A percentile compares a stretch with the other conserved stretches of the same genome.
Conservation (phyloP, 2,113 vertebrate genomes). For the Microcebus jonahi region DNA sequence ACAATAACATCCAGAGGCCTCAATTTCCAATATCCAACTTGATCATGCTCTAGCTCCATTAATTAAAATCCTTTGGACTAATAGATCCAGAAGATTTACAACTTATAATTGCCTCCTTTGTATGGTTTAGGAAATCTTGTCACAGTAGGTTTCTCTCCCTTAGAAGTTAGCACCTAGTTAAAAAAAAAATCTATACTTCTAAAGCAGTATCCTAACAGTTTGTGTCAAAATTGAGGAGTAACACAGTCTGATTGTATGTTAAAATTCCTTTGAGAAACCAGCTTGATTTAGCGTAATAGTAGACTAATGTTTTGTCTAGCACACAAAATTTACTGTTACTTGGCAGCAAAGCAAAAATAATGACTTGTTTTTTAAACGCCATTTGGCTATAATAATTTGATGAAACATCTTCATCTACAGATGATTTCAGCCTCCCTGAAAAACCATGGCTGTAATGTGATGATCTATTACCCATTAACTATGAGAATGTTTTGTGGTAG, state of each 20-base stretch:
- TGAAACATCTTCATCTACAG: constrained; percentile 76
- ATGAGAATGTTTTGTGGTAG: constrained; percentile 82
- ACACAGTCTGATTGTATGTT: constrained; percentile 49
- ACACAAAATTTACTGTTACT: constrained; percentile 58
- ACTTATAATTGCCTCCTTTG: neutral
- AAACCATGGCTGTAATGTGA: constrained; percentile 69
- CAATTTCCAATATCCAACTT: neutral
- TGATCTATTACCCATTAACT: constrained; percentile 84
- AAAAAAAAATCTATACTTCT: neutral
- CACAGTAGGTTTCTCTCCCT: neutral
- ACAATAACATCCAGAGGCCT: neutral
- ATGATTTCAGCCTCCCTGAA: constrained; percentile 74
- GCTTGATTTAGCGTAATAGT: constrained; percentile 18
- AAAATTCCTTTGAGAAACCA: constrained; percentile 65
- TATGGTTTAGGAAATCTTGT: neutral
- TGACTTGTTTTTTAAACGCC: constrained; percentile 58
- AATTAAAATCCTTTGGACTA: neutral
- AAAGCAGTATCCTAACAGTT: constrained; percentile 48
- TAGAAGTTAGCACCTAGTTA: neutral
- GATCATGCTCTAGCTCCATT: neutral
- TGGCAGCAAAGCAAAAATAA: constrained; percentile 67
- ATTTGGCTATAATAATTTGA: constrained; percentile 71
- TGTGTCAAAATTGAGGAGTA: constrained; percentile 29
- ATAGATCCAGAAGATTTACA: neutral
- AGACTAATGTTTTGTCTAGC: constrained; percentile 66